Evolutionary conservation across 92 coral and sea anemone species (phyloP).

Genomic region (Phymanthus crucifer): DNA sequence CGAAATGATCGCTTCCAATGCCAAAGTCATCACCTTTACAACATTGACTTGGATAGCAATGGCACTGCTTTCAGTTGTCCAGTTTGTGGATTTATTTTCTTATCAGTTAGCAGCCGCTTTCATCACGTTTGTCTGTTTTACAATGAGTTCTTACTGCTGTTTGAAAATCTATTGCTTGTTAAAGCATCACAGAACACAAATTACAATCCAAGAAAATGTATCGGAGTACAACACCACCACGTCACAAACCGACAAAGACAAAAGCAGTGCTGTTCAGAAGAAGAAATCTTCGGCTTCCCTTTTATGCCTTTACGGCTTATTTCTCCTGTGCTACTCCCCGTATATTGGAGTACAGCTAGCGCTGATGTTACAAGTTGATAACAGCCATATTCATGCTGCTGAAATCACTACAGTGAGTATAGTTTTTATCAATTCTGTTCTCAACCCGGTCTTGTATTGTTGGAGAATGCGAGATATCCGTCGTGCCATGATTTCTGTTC

Average conservation of each 20-base stretch:
- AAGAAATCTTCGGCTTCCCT: constrained; percentile 23
- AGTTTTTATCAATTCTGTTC: constrained; percentile 31
- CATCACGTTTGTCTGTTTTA: constrained; percentile 27
- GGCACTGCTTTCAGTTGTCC: constrained; percentile 30
- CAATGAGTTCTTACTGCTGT: constrained; percentile 20
- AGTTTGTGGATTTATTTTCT: constrained; percentile 5
- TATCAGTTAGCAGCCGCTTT: constrained; percentile 25
- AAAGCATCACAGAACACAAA: constrained; percentile 41
- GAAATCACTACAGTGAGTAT: constrained; percentile 40
- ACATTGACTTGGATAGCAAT: constrained; percentile 17
- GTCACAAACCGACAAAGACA: neutral
- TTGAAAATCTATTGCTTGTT: constrained; percentile 36
- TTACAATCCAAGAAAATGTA: constrained; percentile 25
- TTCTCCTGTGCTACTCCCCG: constrained; percentile 37
- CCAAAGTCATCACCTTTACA: constrained; percentile 22
- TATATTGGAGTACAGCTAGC: constrained; percentile 38
- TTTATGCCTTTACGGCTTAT: constrained; percentile 31
- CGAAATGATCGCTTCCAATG: constrained; percentile 30
- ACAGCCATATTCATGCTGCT: constrained; percentile 21
- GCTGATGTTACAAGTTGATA: constrained; percentile 20
- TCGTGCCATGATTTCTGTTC: constrained; percentile 35
- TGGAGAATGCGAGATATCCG: constrained; percentile 48
- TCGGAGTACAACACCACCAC: constrained; percentile 10
- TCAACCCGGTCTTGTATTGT: constrained; percentile 35
- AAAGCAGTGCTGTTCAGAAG: neutral